Conservation (phyloP, 2,797 vertebrate species). For the Pyrocephalus nanus region DNA sequence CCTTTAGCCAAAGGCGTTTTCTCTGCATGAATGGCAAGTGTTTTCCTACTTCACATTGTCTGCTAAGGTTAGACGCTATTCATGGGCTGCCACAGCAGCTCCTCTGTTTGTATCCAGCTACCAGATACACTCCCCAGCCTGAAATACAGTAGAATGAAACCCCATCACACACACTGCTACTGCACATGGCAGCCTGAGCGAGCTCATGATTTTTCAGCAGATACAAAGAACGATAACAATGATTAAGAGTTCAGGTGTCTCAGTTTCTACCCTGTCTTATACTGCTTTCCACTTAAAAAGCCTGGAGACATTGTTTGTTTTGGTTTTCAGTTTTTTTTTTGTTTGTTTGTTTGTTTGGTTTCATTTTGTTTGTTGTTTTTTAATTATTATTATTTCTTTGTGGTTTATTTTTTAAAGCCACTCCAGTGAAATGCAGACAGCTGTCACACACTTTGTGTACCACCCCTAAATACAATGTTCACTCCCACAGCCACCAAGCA, state of each 20-base stretch:
- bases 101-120: background rate
- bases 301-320: background rate
- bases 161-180: background rate
- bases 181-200: background rate
- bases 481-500: background rate
- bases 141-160: background rate
- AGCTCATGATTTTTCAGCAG: background rate
- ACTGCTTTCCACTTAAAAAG: background rate
- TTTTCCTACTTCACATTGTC: background rate
- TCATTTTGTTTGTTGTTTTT: too few species aligned
- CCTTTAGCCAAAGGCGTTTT: background rate
- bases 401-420: background rate
- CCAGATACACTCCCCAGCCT: background rate
- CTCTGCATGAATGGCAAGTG: background rate
- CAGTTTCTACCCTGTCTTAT: background rate
- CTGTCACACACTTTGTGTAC: background rate
- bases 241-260: background rate
- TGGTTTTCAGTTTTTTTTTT: background rate
- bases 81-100: background rate
- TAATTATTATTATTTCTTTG: background rate
- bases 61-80: background rate
- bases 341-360: background rate
- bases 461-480: background rate
- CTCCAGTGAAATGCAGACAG: background rate
- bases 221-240: background rate